These are phyloP conservation scores for Phymastichus coffea DNA, from an alignment of 1,140 invertebrate species.

Conservation along the genomic window DNA sequence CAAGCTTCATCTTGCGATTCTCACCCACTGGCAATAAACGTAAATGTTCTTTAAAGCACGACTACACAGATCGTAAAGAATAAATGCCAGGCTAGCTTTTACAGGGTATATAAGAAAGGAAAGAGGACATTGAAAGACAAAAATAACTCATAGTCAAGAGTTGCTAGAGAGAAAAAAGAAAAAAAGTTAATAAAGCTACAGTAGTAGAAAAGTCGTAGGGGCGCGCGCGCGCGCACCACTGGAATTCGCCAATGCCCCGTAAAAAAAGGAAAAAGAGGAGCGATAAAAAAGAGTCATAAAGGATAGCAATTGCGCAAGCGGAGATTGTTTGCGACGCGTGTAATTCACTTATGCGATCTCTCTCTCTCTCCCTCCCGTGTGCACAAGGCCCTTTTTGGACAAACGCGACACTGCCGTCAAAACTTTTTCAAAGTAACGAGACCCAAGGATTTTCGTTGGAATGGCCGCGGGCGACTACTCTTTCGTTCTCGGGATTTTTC, in stretches of 20 bases:
- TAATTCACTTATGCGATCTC: slow-evolving; percentile 38
- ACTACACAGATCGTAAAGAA: slow-evolving; percentile 27
- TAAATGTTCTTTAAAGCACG: slow-evolving; percentile 23
- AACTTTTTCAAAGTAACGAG: too few species aligned
- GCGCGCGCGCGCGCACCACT: too few species aligned
- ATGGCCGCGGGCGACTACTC: too few species aligned
- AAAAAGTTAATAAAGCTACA: neutral
- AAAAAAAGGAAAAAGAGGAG: slow-evolving; percentile 36
- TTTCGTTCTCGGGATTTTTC: too few species aligned
- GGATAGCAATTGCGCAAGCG: slow-evolving; percentile 31
- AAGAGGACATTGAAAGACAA: neutral
- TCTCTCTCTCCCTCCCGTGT: neutral
- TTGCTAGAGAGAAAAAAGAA: neutral
- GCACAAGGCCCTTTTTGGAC: too few species aligned
- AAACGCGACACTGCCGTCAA: too few species aligned
- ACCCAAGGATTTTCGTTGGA: too few species aligned
- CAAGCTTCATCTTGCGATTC: slow-evolving; percentile 31
- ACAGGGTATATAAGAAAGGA: neutral
- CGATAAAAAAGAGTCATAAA: slow-evolving; percentile 36
- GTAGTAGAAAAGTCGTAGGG: slow-evolving; percentile 15
- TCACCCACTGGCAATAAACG: slow-evolving; percentile 29
- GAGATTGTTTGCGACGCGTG: slow-evolving; percentile 35
- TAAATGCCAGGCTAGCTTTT: neutral
- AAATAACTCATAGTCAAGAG: neutral
- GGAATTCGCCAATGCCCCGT: slow-evolving; percentile 35